Evolutionary conservation across 2,113 vertebrate genomes (phyloP), one percentile per base, ranked within the genome.

Genomic region (Daphoenositta chrysoptera): DNA sequence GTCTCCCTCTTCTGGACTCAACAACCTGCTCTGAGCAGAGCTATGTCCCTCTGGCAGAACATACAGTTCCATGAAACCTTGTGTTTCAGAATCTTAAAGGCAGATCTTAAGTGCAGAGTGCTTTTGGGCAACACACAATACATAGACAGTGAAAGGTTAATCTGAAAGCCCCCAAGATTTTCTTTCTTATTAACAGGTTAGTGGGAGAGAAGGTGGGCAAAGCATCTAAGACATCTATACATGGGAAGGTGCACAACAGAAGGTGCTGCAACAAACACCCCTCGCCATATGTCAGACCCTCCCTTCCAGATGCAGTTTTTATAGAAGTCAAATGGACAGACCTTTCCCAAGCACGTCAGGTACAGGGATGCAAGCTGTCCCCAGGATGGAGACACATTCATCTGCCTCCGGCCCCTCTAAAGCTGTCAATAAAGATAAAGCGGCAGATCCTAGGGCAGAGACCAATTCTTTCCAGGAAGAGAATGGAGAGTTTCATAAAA

Each of bases 191-290:
- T 19, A 54, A 44, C 15, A 31, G 11, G 12, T 5, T 5, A 70
- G 11, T 7, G 19, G 35, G 17, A 50, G n/a, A 72, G 39, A 78
- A 37, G n/a, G 65, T 13, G 26, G n/a, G 24, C 6, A 57, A 64
- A 87, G 45, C n/a, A 66, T 12, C 53, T 26, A 31, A 47, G 53
- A 47, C n/a, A 87, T 4, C 16, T 24, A 45, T 35, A 0, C 6
- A 7, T 1, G 11, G 27, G 50, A 83, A 47, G 47, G 22, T 21
- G 58, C 30, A 4, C 22, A 65, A 33, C 18, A 35, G 82, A 54
- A 10, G 5, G 19, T 44, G 48, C 44, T 33, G 10, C 70, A 0
- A 2, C 31, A 2, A 22, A 3, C 23, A 19, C 20, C 7, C 8
- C 40, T 14, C 4, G 2, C 33, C 2, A 1, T 4, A 2, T 17